Evolutionary conservation across 2,797 vertebrate genomes (phyloP).

Genomic region (Pipistrellus pygmaeus): DNA sequence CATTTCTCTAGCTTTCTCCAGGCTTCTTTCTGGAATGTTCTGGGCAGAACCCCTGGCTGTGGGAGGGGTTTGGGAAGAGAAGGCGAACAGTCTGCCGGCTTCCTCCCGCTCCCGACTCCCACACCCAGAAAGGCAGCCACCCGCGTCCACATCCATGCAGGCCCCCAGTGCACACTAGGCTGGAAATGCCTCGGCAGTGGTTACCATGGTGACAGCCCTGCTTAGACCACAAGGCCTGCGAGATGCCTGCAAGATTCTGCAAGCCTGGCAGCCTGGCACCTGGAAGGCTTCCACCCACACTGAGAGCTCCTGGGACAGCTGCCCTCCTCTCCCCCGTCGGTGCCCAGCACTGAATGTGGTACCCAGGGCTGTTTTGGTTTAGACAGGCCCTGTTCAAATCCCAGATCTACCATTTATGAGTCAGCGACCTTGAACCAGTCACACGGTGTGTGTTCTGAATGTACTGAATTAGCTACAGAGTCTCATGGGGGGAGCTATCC

Average conservation of each 20-base stretch:
- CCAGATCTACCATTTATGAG: background rate
- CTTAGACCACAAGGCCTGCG: background rate
- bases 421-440: background rate
- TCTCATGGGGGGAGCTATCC: no score
- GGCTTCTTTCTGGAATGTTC: slow-evolving; percentile 50
- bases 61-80: slow-evolving; percentile 29
- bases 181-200: slow-evolving; percentile 75
- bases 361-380: background rate
- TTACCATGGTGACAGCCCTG: slow-evolving; percentile 84
- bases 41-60: background rate
- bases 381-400: background rate
- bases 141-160: background rate
- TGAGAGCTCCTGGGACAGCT: background rate
- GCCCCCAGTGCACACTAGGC: background rate
- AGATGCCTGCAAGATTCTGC: background rate
- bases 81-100: background rate
- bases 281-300: background rate
- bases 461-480: background rate
- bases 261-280: slow-evolving; percentile 30
- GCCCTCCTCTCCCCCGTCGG: background rate
- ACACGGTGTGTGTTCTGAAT: background rate
- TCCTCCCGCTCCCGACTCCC: background rate
- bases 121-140: slow-evolving; percentile 40
- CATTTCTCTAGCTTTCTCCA: background rate
- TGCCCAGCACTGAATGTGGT: background rate